These are phyloP conservation scores for Anthophora plumipes DNA, from an alignment of 2,888 invertebrate genomes.

Conservation along the genomic window DNA sequence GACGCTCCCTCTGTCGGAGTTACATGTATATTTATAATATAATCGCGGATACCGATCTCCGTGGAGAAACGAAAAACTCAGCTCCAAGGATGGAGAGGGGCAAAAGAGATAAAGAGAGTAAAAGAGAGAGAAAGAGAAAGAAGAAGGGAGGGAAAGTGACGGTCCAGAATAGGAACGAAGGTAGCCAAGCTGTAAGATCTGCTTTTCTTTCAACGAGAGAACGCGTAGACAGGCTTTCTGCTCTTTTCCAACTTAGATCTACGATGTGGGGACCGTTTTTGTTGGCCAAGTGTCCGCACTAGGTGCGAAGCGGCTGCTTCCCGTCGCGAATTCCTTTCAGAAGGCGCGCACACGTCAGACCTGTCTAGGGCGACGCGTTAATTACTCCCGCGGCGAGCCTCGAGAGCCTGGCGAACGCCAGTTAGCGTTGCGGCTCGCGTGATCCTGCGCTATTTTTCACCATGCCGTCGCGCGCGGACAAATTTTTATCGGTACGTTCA, in stretches of 20 bases:
- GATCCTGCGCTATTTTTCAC: constrained; percentile 54
- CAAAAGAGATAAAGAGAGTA: neutral
- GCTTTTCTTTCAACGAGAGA: constrained; percentile 44
- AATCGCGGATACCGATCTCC: constrained; percentile 79
- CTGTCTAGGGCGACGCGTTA: constrained; percentile 70
- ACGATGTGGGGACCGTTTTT: constrained; percentile 52
- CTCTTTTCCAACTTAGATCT: constrained; percentile 33
- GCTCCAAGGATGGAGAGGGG: constrained; percentile 52
- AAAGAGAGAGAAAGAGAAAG: too few relatives aligned
- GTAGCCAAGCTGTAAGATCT: neutral
- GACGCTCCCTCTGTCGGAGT: constrained; percentile 60
- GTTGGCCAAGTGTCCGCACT: constrained; percentile 30
- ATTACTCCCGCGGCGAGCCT: constrained; percentile 57
- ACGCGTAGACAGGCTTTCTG: constrained; percentile 3
- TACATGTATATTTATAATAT: constrained; percentile 80
- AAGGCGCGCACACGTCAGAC: constrained; percentile 64
- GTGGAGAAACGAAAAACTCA: constrained; percentile 62
- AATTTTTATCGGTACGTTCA: constrained; percentile 49
- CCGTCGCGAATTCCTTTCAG: constrained; percentile 69
- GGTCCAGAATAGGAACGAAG: constrained; percentile 22
- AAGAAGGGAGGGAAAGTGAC: neutral
- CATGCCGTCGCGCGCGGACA: constrained; percentile 11
- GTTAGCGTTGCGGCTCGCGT: constrained; percentile 48
- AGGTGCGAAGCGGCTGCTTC: constrained; percentile 73
- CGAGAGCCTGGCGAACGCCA: constrained; percentile 27